phyloP scores from a whole-genome alignment of 1,140 invertebrate species.

The Vanessa tameamea region DNA sequence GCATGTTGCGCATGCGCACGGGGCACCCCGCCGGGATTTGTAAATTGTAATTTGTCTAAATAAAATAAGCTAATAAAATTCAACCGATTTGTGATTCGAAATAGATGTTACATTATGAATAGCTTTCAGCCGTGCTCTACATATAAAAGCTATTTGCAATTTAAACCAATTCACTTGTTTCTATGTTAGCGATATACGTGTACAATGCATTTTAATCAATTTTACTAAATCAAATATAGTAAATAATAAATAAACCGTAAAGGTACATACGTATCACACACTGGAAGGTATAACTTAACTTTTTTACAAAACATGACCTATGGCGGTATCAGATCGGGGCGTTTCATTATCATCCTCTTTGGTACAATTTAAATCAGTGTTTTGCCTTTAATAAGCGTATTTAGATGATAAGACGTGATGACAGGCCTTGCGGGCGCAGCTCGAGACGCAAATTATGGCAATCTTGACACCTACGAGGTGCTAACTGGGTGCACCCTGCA shows the following conservation, averaged over 20 bases:
- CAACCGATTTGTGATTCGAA: slow-evolving; percentile 13
- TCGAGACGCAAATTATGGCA: slow-evolving; percentile 74
- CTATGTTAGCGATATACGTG: no score
- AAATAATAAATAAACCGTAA: no score
- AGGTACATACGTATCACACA: background rate
- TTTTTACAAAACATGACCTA: slow-evolving; percentile 28
- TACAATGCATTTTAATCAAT: no score
- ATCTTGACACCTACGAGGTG: slow-evolving; percentile 77
- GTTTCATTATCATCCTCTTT: slow-evolving; percentile 37
- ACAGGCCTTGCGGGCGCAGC: slow-evolving; percentile 65
- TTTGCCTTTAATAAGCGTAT: slow-evolving; percentile 74
- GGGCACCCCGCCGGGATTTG: slow-evolving; percentile 23
- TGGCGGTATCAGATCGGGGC: slow-evolving; percentile 23
- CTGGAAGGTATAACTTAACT: background rate
- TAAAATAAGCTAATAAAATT: slow-evolving; percentile 13
- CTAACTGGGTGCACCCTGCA: slow-evolving; percentile 74
- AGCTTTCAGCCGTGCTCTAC: slow-evolving; percentile 21
- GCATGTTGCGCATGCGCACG: slow-evolving; percentile 26
- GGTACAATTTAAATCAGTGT: slow-evolving; percentile 49
- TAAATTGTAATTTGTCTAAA: slow-evolving; percentile 29
- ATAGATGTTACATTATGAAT: slow-evolving; percentile 20
- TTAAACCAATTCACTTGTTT: no score
- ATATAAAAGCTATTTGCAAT: background rate
- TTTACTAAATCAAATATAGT: no score
- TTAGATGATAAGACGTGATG: slow-evolving; percentile 76